Percentiles rank a stretch among this genome's conserved stretches.
These are phyloP conservation scores for Harpagifer antarcticus DNA, from an alignment of 2,797 vertebrate species.

Conservation along the genomic window DNA sequence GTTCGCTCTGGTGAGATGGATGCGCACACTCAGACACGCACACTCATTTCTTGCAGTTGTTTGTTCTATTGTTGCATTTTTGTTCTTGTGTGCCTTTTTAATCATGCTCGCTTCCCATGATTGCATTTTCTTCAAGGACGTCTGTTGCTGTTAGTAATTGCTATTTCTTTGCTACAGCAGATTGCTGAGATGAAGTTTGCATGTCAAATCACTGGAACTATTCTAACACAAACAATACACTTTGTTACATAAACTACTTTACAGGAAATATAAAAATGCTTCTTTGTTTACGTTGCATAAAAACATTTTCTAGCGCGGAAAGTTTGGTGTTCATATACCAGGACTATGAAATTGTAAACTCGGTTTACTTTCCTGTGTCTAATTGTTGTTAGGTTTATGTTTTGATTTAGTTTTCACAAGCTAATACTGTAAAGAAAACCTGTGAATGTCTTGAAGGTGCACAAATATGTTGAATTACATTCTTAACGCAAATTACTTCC, in stretches of 20 bases:
- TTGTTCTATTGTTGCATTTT: slow-evolving; percentile 32
- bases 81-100: slow-evolving; percentile 52
- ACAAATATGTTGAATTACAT: slow-evolving; percentile 2
- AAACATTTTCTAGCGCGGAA: background rate
- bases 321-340: background rate
- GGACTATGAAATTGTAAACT: background rate
- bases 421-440: background rate
- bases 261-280: background rate
- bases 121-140: slow-evolving; percentile 56
- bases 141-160: slow-evolving; percentile 41
- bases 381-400: too few relatives aligned
- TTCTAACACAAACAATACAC: background rate
- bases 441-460: background rate
- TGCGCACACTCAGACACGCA: background rate
- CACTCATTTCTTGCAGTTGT: slow-evolving; percentile 48
- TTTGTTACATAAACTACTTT: background rate
- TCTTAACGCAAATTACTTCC: slow-evolving; percentile 5
- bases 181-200: slow-evolving; percentile 33
- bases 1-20: slow-evolving; percentile 92
- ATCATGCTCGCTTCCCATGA: slow-evolving; percentile 45
- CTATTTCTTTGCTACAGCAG: slow-evolving; percentile 28
- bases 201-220: slow-evolving; percentile 8
- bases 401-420: too few relatives aligned
- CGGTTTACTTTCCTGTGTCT: background rate
- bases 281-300: background rate